Conservation (phyloP, 1,140 invertebrate genomes). For the Samia ricini region DNA sequence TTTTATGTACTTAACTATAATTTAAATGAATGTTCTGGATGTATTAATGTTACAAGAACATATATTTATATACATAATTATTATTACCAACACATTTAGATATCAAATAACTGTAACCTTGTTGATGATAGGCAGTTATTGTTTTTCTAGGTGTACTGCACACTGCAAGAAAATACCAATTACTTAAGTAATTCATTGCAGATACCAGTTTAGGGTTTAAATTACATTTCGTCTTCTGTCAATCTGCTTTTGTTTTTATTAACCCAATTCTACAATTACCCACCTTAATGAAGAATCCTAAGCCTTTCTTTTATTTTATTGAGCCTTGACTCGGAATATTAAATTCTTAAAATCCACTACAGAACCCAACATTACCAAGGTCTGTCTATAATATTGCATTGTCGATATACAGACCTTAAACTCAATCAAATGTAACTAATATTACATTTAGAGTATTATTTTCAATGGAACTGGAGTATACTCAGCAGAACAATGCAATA, state of each 20-base stretch:
- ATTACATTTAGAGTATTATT: conserved; percentile 7
- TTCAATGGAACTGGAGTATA: conserved; percentile 58
- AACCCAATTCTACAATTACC: too few species aligned
- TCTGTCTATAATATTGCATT: neutral
- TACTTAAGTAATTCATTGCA: too few species aligned
- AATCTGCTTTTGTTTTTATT: too few species aligned
- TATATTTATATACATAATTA: neutral
- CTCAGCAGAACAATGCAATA: conserved; percentile 51
- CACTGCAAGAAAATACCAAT: too few species aligned
- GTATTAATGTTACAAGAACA: neutral
- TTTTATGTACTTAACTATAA: too few species aligned
- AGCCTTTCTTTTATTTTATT: too few species aligned
- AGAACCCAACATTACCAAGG: neutral
- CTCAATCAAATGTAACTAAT: neutral
- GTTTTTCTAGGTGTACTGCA: neutral
- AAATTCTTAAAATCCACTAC: neutral
- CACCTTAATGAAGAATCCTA: too few species aligned
- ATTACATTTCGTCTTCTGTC: too few species aligned
- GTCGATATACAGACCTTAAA: neutral
- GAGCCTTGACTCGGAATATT: neutral
- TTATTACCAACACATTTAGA: neutral
- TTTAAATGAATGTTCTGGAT: neutral
- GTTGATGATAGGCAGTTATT: neutral
- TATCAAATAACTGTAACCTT: neutral
- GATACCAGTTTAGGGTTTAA: too few species aligned